Conservation (phyloP, 2,888 invertebrate genomes). For the Synanthedon formicaeformis region DNA sequence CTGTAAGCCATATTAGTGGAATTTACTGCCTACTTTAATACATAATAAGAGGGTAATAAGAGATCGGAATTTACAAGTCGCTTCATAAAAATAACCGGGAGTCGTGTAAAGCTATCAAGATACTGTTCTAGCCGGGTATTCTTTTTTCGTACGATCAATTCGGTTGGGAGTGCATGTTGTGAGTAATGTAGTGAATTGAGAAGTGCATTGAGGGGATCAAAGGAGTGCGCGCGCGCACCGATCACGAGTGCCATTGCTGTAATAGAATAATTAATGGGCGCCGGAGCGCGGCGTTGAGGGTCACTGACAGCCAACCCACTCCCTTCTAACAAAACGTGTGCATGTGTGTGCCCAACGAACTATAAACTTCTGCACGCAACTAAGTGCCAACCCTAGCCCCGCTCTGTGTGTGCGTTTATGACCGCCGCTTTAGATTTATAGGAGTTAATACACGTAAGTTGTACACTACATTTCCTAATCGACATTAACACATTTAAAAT, state of each 20-base stretch:
- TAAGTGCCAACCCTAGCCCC: not conserved
- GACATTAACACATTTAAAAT: too few relatives aligned
- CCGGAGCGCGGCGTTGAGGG: constrained; percentile 30
- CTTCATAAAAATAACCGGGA: constrained; percentile 18
- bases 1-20: not conserved
- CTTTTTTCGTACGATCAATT: not conserved
- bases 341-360: constrained; percentile 3
- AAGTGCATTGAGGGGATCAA: constrained; percentile 38
- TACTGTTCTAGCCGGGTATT: not conserved
- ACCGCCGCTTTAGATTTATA: constrained; percentile 11
- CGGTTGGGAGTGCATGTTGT: not conserved
- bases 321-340: constrained; percentile 10
- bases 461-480: not conserved
- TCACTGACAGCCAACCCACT: constrained; percentile 48
- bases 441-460: constrained; percentile 16
- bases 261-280: constrained; percentile 64
- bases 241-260: constrained; percentile 49
- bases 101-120: constrained; percentile 3
- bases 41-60: constrained; percentile 13
- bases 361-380: not conserved
- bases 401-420: not conserved
- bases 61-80: constrained; percentile 24
- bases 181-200: constrained; percentile 14
- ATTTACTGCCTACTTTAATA: not conserved
- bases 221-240: constrained; percentile 39